Conservation (phyloP, 1,140 invertebrate species). For the Plutomurus gul region DNA sequence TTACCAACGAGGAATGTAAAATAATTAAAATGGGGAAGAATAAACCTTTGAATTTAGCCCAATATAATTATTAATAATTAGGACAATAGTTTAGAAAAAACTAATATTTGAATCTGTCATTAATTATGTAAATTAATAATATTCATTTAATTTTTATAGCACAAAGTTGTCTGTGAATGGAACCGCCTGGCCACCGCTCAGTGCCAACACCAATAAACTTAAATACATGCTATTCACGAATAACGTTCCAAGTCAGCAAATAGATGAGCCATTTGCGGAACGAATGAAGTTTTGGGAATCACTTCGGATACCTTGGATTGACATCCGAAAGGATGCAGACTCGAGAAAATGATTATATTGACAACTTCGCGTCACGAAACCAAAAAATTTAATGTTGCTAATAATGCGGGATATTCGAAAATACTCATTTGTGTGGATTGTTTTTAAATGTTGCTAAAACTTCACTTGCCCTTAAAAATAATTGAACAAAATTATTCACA, state of each 20-base stretch:
- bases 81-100: neutral
- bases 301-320: slow-evolving; percentile 9
- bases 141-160: neutral
- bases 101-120: neutral
- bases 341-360: no score
- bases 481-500: no score
- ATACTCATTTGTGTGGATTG: no score
- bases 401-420: no score
- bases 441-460: no score
- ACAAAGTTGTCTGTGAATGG: neutral
- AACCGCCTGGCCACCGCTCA: neutral
- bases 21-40: no score
- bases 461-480: no score
- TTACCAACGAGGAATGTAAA: no score
- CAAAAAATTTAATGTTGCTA: no score
- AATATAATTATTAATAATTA: neutral
- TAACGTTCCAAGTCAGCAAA: neutral
- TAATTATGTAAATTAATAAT: neutral
- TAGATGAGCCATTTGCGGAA: slow-evolving; percentile 23
- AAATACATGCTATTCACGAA: neutral
- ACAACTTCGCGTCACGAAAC: no score
- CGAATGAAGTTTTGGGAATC: slow-evolving; percentile 34
- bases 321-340: neutral
- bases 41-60: no score
- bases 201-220: neutral